Evolutionary conservation across 2,113 vertebrate species (phyloP).

Genomic region (Sardina pilchardus): DNA sequence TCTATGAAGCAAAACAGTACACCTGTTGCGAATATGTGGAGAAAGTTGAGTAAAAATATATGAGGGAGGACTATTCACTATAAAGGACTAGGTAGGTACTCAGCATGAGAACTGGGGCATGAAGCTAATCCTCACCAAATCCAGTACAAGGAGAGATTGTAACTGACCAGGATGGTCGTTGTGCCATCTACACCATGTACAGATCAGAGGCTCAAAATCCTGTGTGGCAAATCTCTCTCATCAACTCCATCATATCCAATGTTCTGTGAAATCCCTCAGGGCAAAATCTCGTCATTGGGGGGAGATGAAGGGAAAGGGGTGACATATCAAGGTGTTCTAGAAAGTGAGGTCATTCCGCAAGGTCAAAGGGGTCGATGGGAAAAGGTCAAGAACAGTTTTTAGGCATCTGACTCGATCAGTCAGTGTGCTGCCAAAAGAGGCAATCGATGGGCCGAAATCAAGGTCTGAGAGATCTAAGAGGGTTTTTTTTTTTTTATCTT

Average conservation of each 20-base stretch:
- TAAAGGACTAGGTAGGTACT: too few species aligned
- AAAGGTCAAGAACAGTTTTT: background rate
- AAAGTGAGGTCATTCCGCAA: background rate
- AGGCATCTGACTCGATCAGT: background rate
- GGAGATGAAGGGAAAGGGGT: background rate
- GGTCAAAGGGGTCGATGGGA: background rate
- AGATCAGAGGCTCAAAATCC: background rate
- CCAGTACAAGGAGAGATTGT: too few species aligned
- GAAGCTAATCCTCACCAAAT: too few species aligned
- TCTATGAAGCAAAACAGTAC: too few species aligned
- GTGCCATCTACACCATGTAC: background rate
- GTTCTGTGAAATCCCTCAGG: background rate
- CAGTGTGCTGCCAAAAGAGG: background rate
- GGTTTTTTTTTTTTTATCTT: constrained; percentile 8
- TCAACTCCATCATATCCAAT: background rate
- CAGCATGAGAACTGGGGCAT: too few species aligned
- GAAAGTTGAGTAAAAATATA: too few species aligned
- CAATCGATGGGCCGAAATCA: background rate
- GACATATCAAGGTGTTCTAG: background rate
- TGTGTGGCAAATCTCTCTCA: background rate
- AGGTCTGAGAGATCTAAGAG: background rate
- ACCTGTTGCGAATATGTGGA: too few species aligned
- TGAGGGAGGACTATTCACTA: too few species aligned
- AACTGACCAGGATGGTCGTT: background rate
- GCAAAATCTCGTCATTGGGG: background rate